A percentile compares a stretch with the other conserved stretches of the same genome.
Conservation (phyloP, 2,797 vertebrate genomes). For the Acropternis orthonyx region DNA sequence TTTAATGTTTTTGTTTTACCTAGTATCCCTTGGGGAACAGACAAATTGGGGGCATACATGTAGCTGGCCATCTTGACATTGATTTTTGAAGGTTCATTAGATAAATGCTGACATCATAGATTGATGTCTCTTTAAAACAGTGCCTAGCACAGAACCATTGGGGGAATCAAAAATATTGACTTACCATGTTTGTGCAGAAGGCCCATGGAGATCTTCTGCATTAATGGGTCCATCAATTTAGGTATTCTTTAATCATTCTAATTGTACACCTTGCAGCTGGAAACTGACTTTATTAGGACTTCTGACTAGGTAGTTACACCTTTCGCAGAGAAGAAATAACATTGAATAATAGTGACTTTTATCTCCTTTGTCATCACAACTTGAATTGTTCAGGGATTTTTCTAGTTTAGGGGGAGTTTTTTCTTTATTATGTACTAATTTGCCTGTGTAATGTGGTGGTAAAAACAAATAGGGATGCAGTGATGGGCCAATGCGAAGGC, state of each 20-base stretch:
- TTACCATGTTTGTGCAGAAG: constrained; percentile 78
- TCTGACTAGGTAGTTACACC: neutral
- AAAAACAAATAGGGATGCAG: constrained; percentile 64
- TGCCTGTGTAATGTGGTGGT: constrained; percentile 43
- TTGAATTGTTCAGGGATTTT: constrained; percentile 65
- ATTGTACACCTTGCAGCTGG: constrained; percentile 82
- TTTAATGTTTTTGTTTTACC: constrained; percentile 47
- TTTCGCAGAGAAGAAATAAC: constrained; percentile 2
- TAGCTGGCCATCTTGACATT: constrained; percentile 85
- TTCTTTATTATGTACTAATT: constrained; percentile 68
- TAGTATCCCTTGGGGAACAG: constrained; percentile 31
- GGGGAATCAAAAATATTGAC: constrained; percentile 96
- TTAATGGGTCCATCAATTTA: constrained; percentile 83
- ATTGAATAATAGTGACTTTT: constrained; percentile 8
- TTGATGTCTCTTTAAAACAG: constrained; percentile 99
- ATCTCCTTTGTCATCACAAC: constrained; percentile 70
- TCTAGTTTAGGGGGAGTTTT: constrained; percentile 56
- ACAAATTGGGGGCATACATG: constrained; percentile 73
- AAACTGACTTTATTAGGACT: constrained; percentile 76
- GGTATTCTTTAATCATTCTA: constrained; percentile 83
- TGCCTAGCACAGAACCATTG: constrained; percentile 85
- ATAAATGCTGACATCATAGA: constrained; percentile 98
- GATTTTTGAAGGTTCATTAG: constrained; percentile 97
- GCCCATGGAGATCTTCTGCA: constrained; percentile 76
- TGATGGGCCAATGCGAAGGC: constrained; percentile 55